Evolutionary conservation across 2,888 invertebrate genomes (phyloP), one percentile per base, ranked within the genome.

Genomic region (Ormyrus labotus): DNA sequence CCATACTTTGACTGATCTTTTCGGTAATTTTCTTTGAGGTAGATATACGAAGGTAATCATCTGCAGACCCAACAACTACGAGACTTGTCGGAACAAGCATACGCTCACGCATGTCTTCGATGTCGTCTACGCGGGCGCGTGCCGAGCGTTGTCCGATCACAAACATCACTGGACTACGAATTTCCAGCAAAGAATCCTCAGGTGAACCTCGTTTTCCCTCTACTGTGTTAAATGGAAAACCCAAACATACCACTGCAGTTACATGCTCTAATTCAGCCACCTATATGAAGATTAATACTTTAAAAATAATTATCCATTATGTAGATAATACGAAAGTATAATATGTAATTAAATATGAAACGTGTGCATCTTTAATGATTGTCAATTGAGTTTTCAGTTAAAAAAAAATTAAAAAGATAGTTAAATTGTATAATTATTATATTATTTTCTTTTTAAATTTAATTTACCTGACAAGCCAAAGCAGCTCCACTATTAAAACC

Each of bases 401-500:
- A 19, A 10, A 48, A 63, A 10, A 57, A 34, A 47, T 8, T 53
- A 47, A 51, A 19, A 0, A 1, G 45, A 61, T 13, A 68, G 47
- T 58, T 64, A 57, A 63, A 63, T 55, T 63, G 65, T 13, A 47
- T 5, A 64, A 57, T 5, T 53, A 5, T 69, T 55, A 55, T 34
- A 60, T 58, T 63, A 57, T 51, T 65, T 19, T 45, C 6, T 34
- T 10, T 19, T 61, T 53, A 47, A 48, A 53, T 51, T 34, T 9
- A 13, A 67, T 10, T 85, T 89, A 93, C 93, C 92, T 96, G 96
- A 85, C 95, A 92, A 1, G 96, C 96, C 60, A 96, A 91, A 0
- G 95, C 92, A 13, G 95, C 93, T n/a, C 96, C 96, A 53, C 94
- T 93, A 87, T 95, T 94, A 89, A 96, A 95, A 9, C 96, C 96